These are phyloP conservation scores for Pelosia muscerda DNA, from an alignment of 2,888 invertebrate species.

Conservation along the genomic window DNA sequence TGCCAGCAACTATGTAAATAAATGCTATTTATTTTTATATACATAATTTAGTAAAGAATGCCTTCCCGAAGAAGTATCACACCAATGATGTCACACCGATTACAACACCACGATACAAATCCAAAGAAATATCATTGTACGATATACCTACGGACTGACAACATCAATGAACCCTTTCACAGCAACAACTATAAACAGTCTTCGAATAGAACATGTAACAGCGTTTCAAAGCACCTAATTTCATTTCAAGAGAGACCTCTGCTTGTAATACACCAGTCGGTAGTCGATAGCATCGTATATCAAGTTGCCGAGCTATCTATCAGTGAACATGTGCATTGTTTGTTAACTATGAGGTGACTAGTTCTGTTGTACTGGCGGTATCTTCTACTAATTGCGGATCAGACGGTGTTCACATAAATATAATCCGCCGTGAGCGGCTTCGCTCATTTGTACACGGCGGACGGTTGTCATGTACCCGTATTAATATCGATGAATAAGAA, in stretches of 20 bases:
- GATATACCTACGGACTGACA: too few relatives aligned
- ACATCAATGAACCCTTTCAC: background rate
- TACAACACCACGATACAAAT: too few relatives aligned
- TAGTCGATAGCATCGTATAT: slow-evolving; percentile 53
- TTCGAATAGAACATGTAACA: background rate
- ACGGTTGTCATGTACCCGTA: slow-evolving; percentile 84
- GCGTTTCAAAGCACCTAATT: slow-evolving; percentile 16
- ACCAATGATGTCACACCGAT: too few relatives aligned
- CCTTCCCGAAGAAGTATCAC: too few relatives aligned
- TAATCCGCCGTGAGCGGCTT: slow-evolving; percentile 78
- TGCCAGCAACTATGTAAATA: too few relatives aligned
- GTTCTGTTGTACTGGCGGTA: slow-evolving; percentile 65
- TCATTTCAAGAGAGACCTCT: slow-evolving; percentile 35
- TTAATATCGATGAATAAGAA: slow-evolving; percentile 87
- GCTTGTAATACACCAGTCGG: slow-evolving; percentile 46
- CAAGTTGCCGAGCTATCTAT: slow-evolving; percentile 51
- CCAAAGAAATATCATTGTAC: too few relatives aligned
- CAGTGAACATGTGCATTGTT: slow-evolving; percentile 54
- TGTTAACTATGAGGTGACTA: slow-evolving; percentile 56
- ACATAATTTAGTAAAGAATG: too few relatives aligned
- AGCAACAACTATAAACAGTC: background rate
- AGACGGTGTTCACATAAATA: slow-evolving; percentile 83
- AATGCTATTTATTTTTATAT: too few relatives aligned
- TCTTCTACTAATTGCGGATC: slow-evolving; percentile 76
- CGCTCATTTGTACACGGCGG: slow-evolving; percentile 83